Base-by-base conservation (phyloP, 2,888 invertebrate species). In the Cistogaster globosa region DNA sequence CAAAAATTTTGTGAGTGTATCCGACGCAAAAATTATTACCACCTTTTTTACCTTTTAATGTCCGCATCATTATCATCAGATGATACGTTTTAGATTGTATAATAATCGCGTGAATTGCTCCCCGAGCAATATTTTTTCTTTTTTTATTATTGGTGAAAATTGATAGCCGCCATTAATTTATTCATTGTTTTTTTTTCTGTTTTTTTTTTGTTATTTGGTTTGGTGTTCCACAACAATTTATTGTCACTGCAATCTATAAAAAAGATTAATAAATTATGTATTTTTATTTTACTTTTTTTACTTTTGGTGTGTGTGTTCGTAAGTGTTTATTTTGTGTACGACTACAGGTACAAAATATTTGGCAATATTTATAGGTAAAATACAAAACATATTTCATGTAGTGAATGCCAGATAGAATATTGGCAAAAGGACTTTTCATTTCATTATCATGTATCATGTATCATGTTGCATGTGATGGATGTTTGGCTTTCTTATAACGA, bases 261-360 rank as follows among this genome's bases (percentile, higher is more conserved):
- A 78, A 60, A 82, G 67, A 85, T 79, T 85, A 85, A 79, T 85
- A 85, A 82, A 85, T 85, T 85, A 85, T 85, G 74, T 75, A 85
- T 82, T 75, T 74, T 62, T 84, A 38, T 77, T 71, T 71, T 11
- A 65, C 62, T 57, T 71, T 65, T 26, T n/a, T n/a, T n/a, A n/a
- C n/a, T n/a, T n/a, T n/a, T n/a, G n/a, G n/a, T n/a, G n/a, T 1
- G 26, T 26, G 53, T 32, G 36, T 18, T 26, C 55, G 72, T 53
- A 18, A 18, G 60, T 26, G 55, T 65, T 68, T 48, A 38, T 68
- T 58, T n/a, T 55, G 38, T 62, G 1, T 48, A 18, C 16, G 26
- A 9, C 18, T 2, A 67, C n/a, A 58, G 51, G 42, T 45, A 65
- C 7, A 57, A 57, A 42, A 77, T 77, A 62, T 68, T 74, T 53